Conservation (phyloP, 2,797 vertebrate species). For the Cyprinodon diabolis region DNA sequence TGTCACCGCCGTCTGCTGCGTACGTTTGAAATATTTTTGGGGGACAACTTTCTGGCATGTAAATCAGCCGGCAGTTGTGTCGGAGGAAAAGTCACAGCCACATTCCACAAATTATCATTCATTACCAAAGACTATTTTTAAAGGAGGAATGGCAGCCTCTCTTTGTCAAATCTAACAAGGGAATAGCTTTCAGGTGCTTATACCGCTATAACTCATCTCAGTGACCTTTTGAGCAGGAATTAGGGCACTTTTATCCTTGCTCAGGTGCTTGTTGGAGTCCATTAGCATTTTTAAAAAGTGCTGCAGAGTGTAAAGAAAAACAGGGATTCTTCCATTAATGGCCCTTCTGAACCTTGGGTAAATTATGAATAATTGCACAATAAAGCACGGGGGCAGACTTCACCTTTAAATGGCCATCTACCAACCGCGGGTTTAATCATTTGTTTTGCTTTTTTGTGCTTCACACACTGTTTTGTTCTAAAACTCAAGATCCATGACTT, state of each 20-base stretch:
- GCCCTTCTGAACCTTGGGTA: conserved; percentile 72
- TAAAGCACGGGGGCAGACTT: conserved; percentile 37
- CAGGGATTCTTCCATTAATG: conserved; percentile 71
- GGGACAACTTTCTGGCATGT: conserved; percentile 70
- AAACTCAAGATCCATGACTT: conserved; percentile 48
- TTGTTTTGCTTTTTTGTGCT: conserved; percentile 13
- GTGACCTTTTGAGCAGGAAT: conserved; percentile 87
- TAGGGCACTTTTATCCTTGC: conserved; percentile 84
- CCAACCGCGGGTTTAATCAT: conserved; percentile 12
- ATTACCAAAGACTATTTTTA: conserved; percentile 87
- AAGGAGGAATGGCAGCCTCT: conserved; percentile 83
- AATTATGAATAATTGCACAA: conserved; percentile 63
- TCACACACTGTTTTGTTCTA: conserved; percentile 16
- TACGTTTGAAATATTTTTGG: conserved; percentile 76
- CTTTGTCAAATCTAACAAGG: conserved; percentile 87
- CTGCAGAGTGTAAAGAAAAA: conserved; percentile 70
- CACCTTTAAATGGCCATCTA: conserved; percentile 21
- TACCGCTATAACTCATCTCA: conserved; percentile 82
- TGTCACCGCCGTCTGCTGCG: conserved; percentile 65
- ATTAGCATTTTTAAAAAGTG: conserved; percentile 83
- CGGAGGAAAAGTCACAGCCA: conserved; percentile 79
- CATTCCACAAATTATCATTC: conserved; percentile 85
- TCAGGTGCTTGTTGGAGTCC: conserved; percentile 79
- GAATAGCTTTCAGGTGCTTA: conserved; percentile 87
- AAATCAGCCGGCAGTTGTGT: conserved; percentile 82